A percentile compares a stretch with the other conserved stretches of the same genome.
These are phyloP conservation scores for Oncorhynchus gorbuscha DNA, from an alignment of 2,113 vertebrate genomes.

Conservation along the genomic window DNA sequence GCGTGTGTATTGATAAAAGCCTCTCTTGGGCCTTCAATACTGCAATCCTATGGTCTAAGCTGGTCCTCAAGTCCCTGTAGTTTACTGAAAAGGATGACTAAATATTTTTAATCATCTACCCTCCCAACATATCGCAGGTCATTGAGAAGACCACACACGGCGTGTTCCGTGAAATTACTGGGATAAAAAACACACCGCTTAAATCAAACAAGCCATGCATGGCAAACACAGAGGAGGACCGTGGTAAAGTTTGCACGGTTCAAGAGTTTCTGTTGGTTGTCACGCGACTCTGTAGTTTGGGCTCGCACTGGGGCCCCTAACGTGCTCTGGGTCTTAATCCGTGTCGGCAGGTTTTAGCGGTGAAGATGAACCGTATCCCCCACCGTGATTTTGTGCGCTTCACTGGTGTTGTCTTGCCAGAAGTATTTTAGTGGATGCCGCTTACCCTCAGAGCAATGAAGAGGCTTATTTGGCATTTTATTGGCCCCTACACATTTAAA, in stretches of 20 bases:
- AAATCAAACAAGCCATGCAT: neutral
- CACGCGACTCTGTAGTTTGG: neutral
- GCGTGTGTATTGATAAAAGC: no score
- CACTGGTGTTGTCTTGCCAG: neutral
- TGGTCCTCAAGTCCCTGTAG: no score
- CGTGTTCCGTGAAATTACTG: neutral
- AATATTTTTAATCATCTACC: neutral
- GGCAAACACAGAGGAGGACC: neutral
- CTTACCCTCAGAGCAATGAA: neutral
- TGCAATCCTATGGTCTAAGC: no score
- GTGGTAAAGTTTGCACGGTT: neutral
- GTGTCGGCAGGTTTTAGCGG: neutral
- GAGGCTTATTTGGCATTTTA: neutral
- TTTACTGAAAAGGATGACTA: neutral
- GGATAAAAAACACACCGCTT: neutral
- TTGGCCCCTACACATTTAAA: neutral
- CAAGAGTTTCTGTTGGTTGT: neutral
- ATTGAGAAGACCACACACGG: neutral
- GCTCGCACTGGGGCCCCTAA: neutral
- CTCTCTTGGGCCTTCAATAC: no score
- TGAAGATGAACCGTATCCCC: neutral
- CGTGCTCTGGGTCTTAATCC: conserved; percentile 1
- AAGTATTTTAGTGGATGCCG: neutral
- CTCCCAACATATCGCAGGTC: neutral
- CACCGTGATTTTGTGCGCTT: neutral